These are phyloP conservation scores for Theonella swinhoei DNA, from an alignment of 37 sponge, comb jelly and placozoan genomes.

Conservation along the genomic window DNA sequence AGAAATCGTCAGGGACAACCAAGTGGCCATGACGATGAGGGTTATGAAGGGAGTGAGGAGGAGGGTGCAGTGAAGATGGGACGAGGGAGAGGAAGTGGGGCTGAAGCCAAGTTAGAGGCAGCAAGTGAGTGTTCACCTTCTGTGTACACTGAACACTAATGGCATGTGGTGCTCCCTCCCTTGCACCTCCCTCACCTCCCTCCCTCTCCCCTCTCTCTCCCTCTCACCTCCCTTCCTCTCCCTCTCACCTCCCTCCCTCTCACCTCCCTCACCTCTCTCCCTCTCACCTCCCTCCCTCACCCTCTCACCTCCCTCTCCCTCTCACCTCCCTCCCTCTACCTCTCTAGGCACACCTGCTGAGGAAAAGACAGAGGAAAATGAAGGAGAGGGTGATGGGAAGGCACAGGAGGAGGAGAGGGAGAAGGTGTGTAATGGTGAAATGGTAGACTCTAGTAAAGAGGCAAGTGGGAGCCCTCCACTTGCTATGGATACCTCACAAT, in stretches of 20 bases:
- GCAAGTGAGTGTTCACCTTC: slow-evolving; percentile 17
- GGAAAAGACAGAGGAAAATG: slow-evolving; percentile 5
- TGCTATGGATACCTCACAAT: too few relatives aligned
- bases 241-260: too few relatives aligned
- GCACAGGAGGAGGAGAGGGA: background rate
- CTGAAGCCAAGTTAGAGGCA: too few relatives aligned
- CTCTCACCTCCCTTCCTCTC: too few relatives aligned
- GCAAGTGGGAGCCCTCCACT: background rate
- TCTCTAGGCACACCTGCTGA: background rate
- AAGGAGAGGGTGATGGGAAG: slow-evolving; percentile 23
- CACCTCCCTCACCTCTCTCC: too few relatives aligned
- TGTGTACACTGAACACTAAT: too few relatives aligned
- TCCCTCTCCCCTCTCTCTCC: too few relatives aligned
- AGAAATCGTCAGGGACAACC: background rate
- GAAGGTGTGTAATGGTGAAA: background rate
- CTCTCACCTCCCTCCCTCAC: too few relatives aligned
- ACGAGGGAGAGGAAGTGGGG: background rate
- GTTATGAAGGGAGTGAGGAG: background rate
- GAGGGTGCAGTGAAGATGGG: background rate
- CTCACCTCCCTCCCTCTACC: background rate
- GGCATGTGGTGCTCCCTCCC: too few relatives aligned
- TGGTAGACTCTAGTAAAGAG: background rate
- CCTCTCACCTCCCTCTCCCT: too few relatives aligned
- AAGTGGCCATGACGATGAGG: background rate
- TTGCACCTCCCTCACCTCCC: too few relatives aligned